phyloP scores from a whole-genome alignment of 2,797 vertebrate genomes.

The Coracias cyanogaster region DNA sequence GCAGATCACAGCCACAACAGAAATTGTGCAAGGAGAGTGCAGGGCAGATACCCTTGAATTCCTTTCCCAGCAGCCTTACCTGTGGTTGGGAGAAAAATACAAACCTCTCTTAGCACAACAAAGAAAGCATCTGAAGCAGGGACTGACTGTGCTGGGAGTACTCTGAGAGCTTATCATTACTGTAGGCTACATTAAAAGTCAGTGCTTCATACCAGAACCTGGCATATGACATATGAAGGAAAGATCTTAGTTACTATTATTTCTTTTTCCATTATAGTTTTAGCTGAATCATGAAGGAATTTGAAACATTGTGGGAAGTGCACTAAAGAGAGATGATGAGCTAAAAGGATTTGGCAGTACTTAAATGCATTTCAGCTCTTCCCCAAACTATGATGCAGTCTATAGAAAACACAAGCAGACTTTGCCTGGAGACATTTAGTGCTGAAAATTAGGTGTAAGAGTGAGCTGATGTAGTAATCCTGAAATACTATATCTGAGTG shows the following conservation, averaged over 20 bases:
- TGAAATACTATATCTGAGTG: not conserved
- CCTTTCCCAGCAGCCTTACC: not conserved
- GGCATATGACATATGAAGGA: not conserved
- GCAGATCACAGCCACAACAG: not conserved
- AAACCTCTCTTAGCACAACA: not conserved
- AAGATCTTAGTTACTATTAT: not conserved
- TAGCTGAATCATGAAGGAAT: slow-evolving; percentile 59
- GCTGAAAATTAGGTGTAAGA: slow-evolving; percentile 37
- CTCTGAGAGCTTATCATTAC: not conserved
- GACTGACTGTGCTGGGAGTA: not conserved
- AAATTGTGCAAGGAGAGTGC: not conserved
- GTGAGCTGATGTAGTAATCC: slow-evolving; percentile 6
- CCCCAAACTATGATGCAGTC: slow-evolving; percentile 35
- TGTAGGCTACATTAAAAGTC: not conserved
- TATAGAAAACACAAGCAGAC: slow-evolving; percentile 41
- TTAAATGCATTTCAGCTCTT: slow-evolving; percentile 32
- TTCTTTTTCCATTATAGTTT: slow-evolving; percentile 14
- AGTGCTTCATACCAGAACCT: not conserved
- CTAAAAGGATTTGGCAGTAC: slow-evolving; percentile 29
- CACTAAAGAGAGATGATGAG: slow-evolving; percentile 48
- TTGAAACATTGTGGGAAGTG: not conserved
- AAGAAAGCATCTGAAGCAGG: not conserved
- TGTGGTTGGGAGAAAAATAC: not conserved
- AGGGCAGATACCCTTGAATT: not conserved
- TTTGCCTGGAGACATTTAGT: slow-evolving; percentile 30